Evolutionary conservation across 2,113 vertebrate species (phyloP), one percentile per base, ranked within the genome.

Genomic region (Anser cygnoides): DNA sequence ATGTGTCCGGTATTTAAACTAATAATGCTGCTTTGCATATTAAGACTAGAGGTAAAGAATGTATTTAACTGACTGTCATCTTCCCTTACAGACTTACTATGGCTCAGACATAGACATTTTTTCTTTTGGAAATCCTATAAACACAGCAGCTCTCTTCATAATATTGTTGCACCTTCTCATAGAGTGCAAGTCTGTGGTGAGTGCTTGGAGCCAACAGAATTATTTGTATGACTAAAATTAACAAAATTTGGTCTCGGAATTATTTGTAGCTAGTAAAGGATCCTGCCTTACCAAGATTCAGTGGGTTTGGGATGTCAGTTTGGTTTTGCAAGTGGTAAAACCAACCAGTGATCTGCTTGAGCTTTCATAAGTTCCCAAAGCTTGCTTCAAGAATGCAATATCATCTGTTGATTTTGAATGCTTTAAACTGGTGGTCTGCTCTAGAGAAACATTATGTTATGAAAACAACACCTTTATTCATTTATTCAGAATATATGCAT

Each of bases 111-210:
- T 99, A 14, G 98, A 98, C 37, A 94, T 98, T 37, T 98, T 99
- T 91, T 98, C 98, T 26, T 99, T 99, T 46, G 99, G 99, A 31
- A 99, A 98, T 25, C 98, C 98, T 1, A 95, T 99, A 95, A 99
- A 99, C 58, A 98, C 98, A 46, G 98, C 99, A 6, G 98, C 99
- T 4, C 98, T 99, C 18, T 96, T 99, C 95, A 97, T 99, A 94
- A 98, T 99, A 92, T 96, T 99, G 55, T 96, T 99, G 84, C 99
- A 99, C 74, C 98, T 99, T 84, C 97, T 99, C 59, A 98, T 99
- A 29, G 99, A 99, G 96, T 99, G 99, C 94, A 98, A 98, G 95
- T 99, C 98, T 52, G 92, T 99, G 99, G 99, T 99, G 91, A 99
- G 99, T 98, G 68, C 26, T 76, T 58, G 41, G 21, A 90, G 63